Evolutionary conservation across 2,888 invertebrate genomes (phyloP).

Genomic region (Lepidochrysops patricia): DNA sequence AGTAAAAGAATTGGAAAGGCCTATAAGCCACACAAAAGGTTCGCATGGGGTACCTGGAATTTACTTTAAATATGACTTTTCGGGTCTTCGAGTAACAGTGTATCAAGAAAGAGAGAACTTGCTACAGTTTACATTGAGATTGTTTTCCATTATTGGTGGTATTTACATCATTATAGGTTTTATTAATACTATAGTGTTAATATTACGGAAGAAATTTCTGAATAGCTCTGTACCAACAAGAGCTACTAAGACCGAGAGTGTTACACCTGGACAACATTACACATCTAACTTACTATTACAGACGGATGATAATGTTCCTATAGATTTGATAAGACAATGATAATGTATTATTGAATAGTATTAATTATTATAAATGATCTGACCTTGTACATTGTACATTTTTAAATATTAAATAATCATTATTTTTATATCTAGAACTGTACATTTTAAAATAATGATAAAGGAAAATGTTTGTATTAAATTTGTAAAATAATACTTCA

Average conservation of each 20-base stretch:
- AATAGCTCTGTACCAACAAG: constrained; percentile 30
- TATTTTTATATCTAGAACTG: too few species aligned
- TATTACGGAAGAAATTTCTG: constrained; percentile 36
- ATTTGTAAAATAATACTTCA: too few species aligned
- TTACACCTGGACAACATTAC: constrained; percentile 27
- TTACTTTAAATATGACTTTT: constrained; percentile 95
- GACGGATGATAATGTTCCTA: constrained; percentile 49
- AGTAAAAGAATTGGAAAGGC: constrained; percentile 90
- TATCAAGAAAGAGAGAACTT: constrained; percentile 85
- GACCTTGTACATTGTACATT: background rate
- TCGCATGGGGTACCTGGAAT: constrained; percentile 96
- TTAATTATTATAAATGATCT: background rate
- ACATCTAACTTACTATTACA: constrained; percentile 47
- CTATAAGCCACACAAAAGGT: constrained; percentile 79
- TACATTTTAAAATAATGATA: too few species aligned
- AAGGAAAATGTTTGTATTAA: too few species aligned
- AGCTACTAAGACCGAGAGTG: constrained; percentile 29
- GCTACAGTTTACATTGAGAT: constrained; percentile 86
- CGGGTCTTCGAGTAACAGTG: constrained; percentile 89
- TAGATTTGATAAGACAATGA: constrained; percentile 52
- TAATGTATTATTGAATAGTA: constrained; percentile 11
- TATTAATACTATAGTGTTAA: constrained; percentile 47
- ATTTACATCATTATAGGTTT: constrained; percentile 89
- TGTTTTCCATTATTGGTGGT: constrained; percentile 94
- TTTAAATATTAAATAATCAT: background rate